A percentile compares a stretch with the other conserved stretches of the same genome.
Evolutionary conservation across 2,797 vertebrate genomes (phyloP).

Genomic region (Tokudaia tokunoshimensis): DNA sequence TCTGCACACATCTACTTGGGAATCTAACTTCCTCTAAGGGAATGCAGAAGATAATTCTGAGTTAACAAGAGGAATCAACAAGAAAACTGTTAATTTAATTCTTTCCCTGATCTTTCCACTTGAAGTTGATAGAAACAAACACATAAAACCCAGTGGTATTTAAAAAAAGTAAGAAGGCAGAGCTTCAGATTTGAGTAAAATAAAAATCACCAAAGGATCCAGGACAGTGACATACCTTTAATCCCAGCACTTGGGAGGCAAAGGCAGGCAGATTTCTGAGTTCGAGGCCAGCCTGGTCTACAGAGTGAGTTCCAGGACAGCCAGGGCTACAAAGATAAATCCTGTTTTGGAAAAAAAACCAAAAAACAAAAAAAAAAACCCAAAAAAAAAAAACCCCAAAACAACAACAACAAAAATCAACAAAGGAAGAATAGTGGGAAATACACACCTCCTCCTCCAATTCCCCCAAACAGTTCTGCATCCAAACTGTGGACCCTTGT

Average conservation of each 20-base stretch:
- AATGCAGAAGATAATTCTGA: not conserved
- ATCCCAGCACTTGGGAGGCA: too few relatives aligned
- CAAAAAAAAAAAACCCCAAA: too few relatives aligned
- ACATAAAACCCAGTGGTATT: not conserved
- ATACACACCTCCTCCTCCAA: not conserved
- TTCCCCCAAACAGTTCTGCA: not conserved
- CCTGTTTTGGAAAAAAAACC: too few relatives aligned
- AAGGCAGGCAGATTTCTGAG: too few relatives aligned
- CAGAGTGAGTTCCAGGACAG: too few relatives aligned
- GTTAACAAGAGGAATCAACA: slow-evolving; percentile 11
- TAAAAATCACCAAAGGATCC: not conserved
- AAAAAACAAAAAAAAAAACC: not conserved
- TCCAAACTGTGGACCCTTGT: fast-evolving
- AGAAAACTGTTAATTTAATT: not conserved
- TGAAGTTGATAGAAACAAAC: not conserved
- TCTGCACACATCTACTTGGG: not conserved
- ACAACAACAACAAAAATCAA: not conserved
- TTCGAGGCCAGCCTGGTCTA: too few relatives aligned
- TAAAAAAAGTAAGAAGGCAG: not conserved
- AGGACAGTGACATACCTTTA: too few relatives aligned
- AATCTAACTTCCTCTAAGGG: not conserved
- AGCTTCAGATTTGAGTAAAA: not conserved
- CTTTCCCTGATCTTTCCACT: not conserved
- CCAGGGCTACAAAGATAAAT: too few relatives aligned
- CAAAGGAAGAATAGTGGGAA: not conserved